Base-by-base conservation (phyloP, 2,113 vertebrate species). In the Ginglymostoma cirratum region DNA sequence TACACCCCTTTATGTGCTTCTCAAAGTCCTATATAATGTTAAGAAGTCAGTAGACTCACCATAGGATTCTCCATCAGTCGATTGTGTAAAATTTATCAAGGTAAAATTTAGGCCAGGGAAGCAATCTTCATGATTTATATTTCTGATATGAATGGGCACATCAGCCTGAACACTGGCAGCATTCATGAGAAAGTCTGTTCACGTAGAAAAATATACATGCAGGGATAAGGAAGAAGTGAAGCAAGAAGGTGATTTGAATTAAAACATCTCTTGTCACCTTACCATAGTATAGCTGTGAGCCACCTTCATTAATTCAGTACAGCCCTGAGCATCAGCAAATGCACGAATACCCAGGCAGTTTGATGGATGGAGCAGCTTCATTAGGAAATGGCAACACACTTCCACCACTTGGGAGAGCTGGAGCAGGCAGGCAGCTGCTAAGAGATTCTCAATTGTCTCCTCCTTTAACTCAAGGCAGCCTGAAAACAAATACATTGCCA, bases 261-360 rank as follows among this genome's bases (percentile, higher is more conserved):
- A 76, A 95, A 52, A 95, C 42, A 72, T 48, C 66, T 42, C 69
- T 52, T 95, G 42, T 72, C 67, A 48, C 1, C 97, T 98, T 98
- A 98, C 98, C 98, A 98, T 98, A n/a, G 98, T 98, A 96, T 98
- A 98, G 96, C 96, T 97, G 96, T 98, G 98, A 95, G 98, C 98
- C 97, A 98, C 98, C 66, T 98, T 97, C 98, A 98, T 98, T 96
- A 98, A 96, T 45, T 98, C 98, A 86, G 97, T 97, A 96, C 98
- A 98, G 45, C 98, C 98, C 95, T 98, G 98, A 1, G 98, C 98
- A 96, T 98, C 98, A 93, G 98, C 98, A 96, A 98, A 98, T 1
- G 98, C 97, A 95, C 98, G 97, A 96, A 98, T 98, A 96, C 98
- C 98, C 97, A 98, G 96, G 95, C 98, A 98, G 96, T 98, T 98